Percentiles rank a stretch among this genome's conserved stretches.
Conservation (phyloP, 92 coral and sea anemone species). For the Siderastrea radians region DNA sequence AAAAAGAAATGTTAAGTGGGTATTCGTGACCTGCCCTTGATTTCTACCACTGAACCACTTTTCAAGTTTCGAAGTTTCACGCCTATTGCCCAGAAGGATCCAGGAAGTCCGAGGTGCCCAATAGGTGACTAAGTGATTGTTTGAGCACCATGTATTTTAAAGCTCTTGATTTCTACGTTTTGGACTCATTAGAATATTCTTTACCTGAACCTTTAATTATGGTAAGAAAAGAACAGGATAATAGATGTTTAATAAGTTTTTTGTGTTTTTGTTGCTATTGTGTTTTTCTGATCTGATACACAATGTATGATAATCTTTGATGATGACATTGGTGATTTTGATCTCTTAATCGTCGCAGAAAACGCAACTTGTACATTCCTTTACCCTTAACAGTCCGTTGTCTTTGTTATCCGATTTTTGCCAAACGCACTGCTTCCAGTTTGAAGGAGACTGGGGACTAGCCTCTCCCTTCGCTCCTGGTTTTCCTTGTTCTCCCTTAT, state of each 20-base stretch:
- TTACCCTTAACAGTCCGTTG: conserved; percentile 19
- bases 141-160: too few species aligned
- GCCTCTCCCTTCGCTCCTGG: background rate
- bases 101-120: too few species aligned
- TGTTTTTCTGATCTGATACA: too few species aligned
- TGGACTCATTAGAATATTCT: too few species aligned
- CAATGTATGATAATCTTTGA: background rate
- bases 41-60: background rate
- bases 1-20: background rate
- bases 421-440: conserved; percentile 42
- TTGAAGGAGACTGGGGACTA: background rate
- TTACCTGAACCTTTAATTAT: too few species aligned
- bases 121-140: too few species aligned
- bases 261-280: too few species aligned
- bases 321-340: background rate
- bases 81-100: too few species aligned
- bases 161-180: too few species aligned
- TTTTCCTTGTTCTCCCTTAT: background rate
- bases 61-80: too few species aligned
- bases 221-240: too few species aligned
- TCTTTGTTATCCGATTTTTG: background rate
- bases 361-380: background rate
- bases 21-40: background rate
- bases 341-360: background rate
- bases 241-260: too few species aligned